Evolutionary conservation across 2,888 invertebrate genomes (phyloP).

Genomic region (Drosophila emarginata): DNA sequence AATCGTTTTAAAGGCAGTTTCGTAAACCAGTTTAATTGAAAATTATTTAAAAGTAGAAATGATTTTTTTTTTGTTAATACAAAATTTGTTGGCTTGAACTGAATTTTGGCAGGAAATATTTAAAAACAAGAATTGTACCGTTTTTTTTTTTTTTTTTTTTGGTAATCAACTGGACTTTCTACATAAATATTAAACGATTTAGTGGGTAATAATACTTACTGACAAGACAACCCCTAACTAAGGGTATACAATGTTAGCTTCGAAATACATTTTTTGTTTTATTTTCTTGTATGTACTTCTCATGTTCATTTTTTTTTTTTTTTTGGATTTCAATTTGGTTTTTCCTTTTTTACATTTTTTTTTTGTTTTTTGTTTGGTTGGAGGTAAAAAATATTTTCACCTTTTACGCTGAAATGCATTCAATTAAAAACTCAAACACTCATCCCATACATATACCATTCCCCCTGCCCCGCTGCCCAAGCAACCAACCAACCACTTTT

Average conservation of each 20-base stretch:
- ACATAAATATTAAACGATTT: neutral
- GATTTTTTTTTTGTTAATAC: too few relatives aligned
- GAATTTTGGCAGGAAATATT: neutral
- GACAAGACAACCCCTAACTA: neutral
- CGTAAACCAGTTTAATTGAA: too few relatives aligned
- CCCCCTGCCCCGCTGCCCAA: slow-evolving; percentile 29
- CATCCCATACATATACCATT: slow-evolving; percentile 25
- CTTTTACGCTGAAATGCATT: slow-evolving; percentile 73
- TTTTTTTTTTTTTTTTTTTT: too few relatives aligned
- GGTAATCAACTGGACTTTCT: too few relatives aligned
- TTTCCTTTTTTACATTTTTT: slow-evolving; percentile 19
- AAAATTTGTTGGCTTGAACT: too few relatives aligned
- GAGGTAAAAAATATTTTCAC: slow-evolving; percentile 63
- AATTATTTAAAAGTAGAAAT: too few relatives aligned
- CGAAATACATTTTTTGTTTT: neutral
- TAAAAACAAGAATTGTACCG: neutral
- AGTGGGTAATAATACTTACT: too few relatives aligned
- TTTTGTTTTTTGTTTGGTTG: slow-evolving; percentile 22
- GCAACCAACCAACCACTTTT: slow-evolving; percentile 43
- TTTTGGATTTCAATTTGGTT: neutral
- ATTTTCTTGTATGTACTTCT: too few relatives aligned
- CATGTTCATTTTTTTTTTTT: neutral
- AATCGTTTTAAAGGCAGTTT: too few relatives aligned
- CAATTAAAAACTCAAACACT: slow-evolving; percentile 69
- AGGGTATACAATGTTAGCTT: slow-evolving; percentile 26